Base-by-base conservation (phyloP, 2,888 invertebrate species). In the Bellardia bayeri region DNA sequence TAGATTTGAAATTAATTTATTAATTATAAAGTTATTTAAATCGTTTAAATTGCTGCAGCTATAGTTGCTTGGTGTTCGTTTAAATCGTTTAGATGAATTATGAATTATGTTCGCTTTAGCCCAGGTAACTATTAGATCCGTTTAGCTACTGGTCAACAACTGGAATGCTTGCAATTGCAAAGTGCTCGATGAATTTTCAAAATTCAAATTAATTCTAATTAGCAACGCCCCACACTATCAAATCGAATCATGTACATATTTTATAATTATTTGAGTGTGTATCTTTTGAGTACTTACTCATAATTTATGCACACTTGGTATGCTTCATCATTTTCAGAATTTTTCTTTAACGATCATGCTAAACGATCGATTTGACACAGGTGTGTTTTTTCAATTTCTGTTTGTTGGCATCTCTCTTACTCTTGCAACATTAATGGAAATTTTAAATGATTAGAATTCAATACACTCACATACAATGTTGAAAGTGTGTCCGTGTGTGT, bases 71-170 rank as follows among this genome's bases (percentile, higher is more conserved):
- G n/a, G 11, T 61, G 68, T 30, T 85, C 80, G 85, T 85, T 85
- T 49, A 75, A 37, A 69, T 88, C 88, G 87, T 88, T 87, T 58
- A 33, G 49, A 64, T 81, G 40, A 54, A 30, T 11, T 45, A 71
- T 82, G 56, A 63, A 69, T 42, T 30, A 51, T 68, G 42, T 81
- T 74, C 80, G 80, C 80, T 58, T 80, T 86, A 72, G 88, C 86
- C 89, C 89, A 89, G 90, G 89, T 89, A 91, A 90, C 88, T 90
- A 90, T 63, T 49, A 87, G 89, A 89, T 89, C 90, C 89, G 91
- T 89, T 90, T 90, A 89, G 92, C 91, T 92, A 91, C 92, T 93
- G 93, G 91, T 92, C 91, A 93, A 92, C 92, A 93, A 93, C 93
- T 93, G 93, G 93, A 93, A 93, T 93, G 92, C 91, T 92, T 90